Percentiles rank a stretch among this genome's conserved stretches.
Evolutionary conservation across 2,113 vertebrate species (phyloP).

Genomic region (Blennius ocellaris): DNA sequence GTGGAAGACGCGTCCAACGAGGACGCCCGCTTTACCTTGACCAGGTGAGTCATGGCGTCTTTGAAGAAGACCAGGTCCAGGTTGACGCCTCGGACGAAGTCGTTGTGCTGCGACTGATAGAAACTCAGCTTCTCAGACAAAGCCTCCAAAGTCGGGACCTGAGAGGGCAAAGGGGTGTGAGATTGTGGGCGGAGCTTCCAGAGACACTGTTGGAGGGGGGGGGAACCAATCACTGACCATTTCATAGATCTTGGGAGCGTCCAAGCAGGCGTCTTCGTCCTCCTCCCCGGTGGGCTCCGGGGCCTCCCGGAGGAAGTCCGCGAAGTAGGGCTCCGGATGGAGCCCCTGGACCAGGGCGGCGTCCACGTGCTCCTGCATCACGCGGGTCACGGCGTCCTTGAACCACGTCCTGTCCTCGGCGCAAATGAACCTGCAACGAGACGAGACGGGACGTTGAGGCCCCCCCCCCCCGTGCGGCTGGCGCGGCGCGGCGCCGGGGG

Average conservation of each 20-base stretch:
- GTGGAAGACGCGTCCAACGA: no score
- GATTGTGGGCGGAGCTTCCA: no score
- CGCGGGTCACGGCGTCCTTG: conserved; percentile 76
- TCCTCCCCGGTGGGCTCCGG: conserved; percentile 85
- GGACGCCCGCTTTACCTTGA: conserved; percentile 84
- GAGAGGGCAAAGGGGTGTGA: conserved; percentile 15
- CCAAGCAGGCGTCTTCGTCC: conserved; percentile 56
- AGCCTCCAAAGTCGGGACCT: conserved; percentile 84
- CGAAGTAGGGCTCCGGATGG: conserved; percentile 84
- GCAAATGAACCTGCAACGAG: conserved; percentile 65
- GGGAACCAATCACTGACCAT: conserved; percentile 35
- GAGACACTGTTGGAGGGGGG: neutral
- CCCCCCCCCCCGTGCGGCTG: no score
- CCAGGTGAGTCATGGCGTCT: conserved; percentile 90
- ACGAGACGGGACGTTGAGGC: no score
- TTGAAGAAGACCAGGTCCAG: conserved; percentile 91
- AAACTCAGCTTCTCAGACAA: conserved; percentile 83
- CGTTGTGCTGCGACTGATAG: conserved; percentile 86
- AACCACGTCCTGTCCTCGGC: conserved; percentile 85
- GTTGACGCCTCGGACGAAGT: conserved; percentile 81
- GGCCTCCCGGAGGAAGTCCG: conserved; percentile 89
- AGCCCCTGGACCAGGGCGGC: conserved; percentile 66
- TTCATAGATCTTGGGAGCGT: conserved; percentile 81
- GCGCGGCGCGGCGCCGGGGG: no score
- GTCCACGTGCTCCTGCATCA: conserved; percentile 83